Evolutionary conservation across 2,888 invertebrate species (phyloP), one percentile per base, ranked within the genome.

Genomic region (Phyllotreta striolata): DNA sequence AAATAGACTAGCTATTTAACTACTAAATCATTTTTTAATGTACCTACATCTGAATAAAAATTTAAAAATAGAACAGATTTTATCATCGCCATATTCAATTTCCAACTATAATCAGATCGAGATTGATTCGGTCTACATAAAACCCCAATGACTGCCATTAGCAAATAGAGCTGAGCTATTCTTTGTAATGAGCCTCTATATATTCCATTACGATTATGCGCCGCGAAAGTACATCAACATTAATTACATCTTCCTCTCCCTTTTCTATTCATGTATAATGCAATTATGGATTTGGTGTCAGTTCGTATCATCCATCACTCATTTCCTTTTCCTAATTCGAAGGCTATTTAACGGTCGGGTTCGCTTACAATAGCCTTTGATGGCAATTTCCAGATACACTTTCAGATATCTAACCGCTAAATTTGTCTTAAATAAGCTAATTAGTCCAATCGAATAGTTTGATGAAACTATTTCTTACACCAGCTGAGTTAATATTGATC

Each of bases 221-320:
- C 12, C 10, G 6, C 37, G 35, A 24, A 49, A 49, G 49, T 51
- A 51, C 51, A 51, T 51, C 35, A 52, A 52, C 52, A 52, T 52
- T 52, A 52, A 52, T 52, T 52, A 52, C 12, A 34, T 39, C 13
- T 52, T 52, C 39, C 52, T 49, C 47, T 35, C 56, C 37, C 62
- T 40, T 51, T 41, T 51, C 55, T 12, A 47, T 57, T 10, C 40
- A 46, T 35, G 6, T 47, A 35, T 55, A 56, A 56, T 49, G 62
- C 40, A 62, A 62, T 56, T 55, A 62, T 35, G 35, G 62, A 44
- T 62, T 40, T 49, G 62, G 62, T 62, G 56, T 62, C 62, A 62
- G 34, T 46, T 38, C 55, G 62, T 62, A 62, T 62, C 62, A 62
- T 35, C 49, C 55, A 62, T 62, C 62, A 43, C 7, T 62, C 35